Evolutionary conservation across 2,888 invertebrate genomes (phyloP).

Genomic region (Hoplodrina blanda): DNA sequence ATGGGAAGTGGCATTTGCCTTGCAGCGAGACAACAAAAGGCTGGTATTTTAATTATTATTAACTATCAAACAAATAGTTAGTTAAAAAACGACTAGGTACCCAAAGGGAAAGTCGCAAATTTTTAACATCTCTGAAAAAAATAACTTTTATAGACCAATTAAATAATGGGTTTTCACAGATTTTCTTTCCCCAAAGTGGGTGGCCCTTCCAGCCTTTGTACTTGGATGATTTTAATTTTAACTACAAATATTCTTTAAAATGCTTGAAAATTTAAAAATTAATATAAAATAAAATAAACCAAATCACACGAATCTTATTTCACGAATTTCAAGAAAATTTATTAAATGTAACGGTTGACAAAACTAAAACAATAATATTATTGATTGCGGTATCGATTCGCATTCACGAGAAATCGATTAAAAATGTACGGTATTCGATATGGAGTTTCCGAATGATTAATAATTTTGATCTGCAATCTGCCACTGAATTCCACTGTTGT

Average conservation of each 20-base stretch:
- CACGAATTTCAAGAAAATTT: conserved; percentile 28
- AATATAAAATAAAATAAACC: background rate
- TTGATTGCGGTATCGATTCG: conserved; percentile 65
- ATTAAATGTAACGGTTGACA: conserved; percentile 41
- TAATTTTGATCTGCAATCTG: conserved; percentile 86
- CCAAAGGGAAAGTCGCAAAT: no score
- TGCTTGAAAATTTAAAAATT: no score
- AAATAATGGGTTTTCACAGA: background rate
- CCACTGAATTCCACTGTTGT: conserved; percentile 85
- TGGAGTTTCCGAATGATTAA: conserved; percentile 83
- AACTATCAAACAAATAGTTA: no score
- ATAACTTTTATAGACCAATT: no score
- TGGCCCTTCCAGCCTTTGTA: no score
- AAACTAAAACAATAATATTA: conserved; percentile 64
- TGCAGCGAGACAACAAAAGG: no score
- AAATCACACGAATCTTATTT: conserved; percentile 9
- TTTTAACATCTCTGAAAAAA: no score
- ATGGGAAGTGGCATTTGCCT: no score
- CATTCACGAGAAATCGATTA: conserved; percentile 77
- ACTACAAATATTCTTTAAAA: no score
- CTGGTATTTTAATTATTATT: no score
- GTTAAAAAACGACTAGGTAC: no score
- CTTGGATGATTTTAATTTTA: no score
- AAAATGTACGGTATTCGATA: conserved; percentile 79
- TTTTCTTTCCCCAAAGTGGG: background rate